phyloP scores from a whole-genome alignment of 2,113 vertebrate species.

The Reinhardtius hippoglossoides region DNA sequence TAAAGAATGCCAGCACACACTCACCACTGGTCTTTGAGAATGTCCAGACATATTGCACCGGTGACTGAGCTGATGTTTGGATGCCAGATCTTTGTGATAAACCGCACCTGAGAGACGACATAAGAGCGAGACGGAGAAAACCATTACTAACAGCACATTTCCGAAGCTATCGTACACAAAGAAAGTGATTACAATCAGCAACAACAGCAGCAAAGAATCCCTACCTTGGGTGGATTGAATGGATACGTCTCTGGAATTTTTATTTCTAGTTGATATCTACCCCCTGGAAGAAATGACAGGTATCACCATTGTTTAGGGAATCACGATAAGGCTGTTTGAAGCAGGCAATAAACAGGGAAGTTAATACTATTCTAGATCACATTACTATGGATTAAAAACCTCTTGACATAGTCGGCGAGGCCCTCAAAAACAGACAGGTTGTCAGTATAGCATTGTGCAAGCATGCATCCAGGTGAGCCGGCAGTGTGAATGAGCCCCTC shows the following conservation, averaged over 20 bases:
- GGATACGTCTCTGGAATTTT: constrained; percentile 89
- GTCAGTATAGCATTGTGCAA: constrained; percentile 8
- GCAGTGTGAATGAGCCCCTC: constrained; percentile 61
- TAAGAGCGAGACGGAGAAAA: neutral
- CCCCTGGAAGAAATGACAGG: constrained; percentile 68
- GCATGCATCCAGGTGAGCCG: constrained; percentile 9
- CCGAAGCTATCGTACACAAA: neutral
- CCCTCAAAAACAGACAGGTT: neutral
- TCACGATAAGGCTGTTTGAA: neutral
- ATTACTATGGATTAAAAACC: neutral
- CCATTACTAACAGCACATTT: neutral
- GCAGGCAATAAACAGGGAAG: neutral
- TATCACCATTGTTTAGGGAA: neutral
- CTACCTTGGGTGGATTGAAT: constrained; percentile 87
- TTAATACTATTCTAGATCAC: neutral
- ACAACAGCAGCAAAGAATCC: neutral
- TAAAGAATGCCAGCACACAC: constrained; percentile 1
- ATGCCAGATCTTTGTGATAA: constrained; percentile 99
- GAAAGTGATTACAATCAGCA: too few species aligned
- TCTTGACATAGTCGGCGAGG: neutral
- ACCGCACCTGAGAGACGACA: constrained; percentile 91
- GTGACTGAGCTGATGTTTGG: constrained; percentile 99
- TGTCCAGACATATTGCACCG: constrained; percentile 99
- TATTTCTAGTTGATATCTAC: constrained; percentile 88
- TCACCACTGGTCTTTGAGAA: constrained; percentile 99